These are phyloP conservation scores for Otolemur crassicaudatus DNA, from an alignment of 2,797 vertebrate genomes.

Conservation along the genomic window DNA sequence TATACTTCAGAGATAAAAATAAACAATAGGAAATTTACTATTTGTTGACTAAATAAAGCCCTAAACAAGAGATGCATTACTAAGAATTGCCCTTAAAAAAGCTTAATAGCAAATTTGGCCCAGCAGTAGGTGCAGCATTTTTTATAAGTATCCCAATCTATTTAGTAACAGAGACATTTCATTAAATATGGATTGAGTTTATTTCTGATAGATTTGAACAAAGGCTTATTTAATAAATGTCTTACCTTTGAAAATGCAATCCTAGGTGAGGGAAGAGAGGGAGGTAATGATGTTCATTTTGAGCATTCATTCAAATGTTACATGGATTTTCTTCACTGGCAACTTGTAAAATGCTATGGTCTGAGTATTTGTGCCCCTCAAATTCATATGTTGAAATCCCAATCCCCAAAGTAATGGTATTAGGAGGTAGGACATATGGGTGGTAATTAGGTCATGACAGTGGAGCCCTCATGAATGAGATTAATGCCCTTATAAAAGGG, in stretches of 20 bases:
- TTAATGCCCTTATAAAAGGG: not conserved
- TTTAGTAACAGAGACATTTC: conserved; percentile 29
- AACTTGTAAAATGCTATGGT: not conserved
- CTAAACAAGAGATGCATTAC: not conserved
- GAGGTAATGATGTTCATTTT: not conserved
- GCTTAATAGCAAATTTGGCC: not conserved
- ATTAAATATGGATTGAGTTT: conserved; percentile 9
- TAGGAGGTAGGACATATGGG: not conserved
- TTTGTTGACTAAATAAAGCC: not conserved
- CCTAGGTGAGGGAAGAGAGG: not conserved
- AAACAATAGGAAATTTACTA: conserved; percentile 17
- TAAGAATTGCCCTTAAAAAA: conserved; percentile 4
- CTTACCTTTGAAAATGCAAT: not conserved
- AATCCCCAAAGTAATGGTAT: not conserved
- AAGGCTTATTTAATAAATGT: not conserved
- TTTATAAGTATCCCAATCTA: conserved; percentile 2
- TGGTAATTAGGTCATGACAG: not conserved
- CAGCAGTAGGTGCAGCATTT: not conserved
- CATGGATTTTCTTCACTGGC: not conserved
- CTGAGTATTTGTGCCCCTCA: not conserved
- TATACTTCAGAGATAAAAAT: not conserved
- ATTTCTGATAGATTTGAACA: conserved; percentile 19
- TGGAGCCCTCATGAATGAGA: not conserved
- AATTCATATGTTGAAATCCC: not conserved
- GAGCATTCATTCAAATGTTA: not conserved